These are phyloP conservation scores for Baryphthengus martii DNA, from an alignment of 2,113 vertebrate genomes.

Conservation along the genomic window DNA sequence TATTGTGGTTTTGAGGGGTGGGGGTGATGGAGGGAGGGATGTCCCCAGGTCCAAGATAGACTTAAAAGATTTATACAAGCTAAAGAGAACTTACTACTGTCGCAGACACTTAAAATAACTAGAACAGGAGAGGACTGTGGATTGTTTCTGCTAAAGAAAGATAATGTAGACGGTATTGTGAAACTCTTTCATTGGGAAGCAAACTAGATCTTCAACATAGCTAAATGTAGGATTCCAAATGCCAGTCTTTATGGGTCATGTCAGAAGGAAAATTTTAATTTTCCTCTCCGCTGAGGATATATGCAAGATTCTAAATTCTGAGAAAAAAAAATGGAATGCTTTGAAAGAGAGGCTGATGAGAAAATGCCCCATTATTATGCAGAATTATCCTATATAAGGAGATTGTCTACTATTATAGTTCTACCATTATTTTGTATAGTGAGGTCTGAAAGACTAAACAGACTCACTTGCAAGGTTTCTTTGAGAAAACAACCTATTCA, in stretches of 20 bases:
- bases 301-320: neutral
- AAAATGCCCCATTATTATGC: neutral
- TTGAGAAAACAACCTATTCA: neutral
- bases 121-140: neutral
- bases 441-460: neutral
- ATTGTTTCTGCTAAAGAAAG: neutral
- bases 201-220: neutral
- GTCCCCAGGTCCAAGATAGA: neutral
- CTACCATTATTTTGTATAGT: neutral
- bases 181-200: neutral
- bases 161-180: neutral
- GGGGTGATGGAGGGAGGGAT: accelerated
- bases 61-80: neutral
- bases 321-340: neutral
- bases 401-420: neutral
- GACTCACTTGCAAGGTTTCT: neutral
- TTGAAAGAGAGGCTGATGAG: neutral
- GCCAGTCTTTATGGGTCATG: neutral
- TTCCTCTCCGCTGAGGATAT: neutral
- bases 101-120: neutral
- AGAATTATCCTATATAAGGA: neutral
- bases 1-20: neutral
- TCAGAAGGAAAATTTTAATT: neutral
- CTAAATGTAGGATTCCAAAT: neutral
- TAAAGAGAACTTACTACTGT: neutral